phyloP scores from a whole-genome alignment of 2,797 vertebrate genomes.

The Podarcis siculus region DNA sequence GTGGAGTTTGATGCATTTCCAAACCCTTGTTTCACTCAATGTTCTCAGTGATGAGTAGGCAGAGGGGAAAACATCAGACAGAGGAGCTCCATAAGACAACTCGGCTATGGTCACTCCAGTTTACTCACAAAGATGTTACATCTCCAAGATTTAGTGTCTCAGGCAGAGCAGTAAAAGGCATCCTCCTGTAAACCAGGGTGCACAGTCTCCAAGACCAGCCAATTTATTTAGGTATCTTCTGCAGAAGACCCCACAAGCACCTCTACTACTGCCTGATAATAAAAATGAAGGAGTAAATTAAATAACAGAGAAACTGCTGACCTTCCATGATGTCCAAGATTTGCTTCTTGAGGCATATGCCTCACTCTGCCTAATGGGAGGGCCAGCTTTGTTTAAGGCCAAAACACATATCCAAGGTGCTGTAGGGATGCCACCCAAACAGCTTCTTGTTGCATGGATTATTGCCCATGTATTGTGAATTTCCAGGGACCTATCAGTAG shows the following conservation, averaged over 20 bases:
- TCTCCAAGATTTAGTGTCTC: not conserved
- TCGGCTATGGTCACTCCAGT: too few relatives aligned
- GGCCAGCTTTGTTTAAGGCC: not conserved
- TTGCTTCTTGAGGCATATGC: too few relatives aligned
- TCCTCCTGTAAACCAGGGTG: too few relatives aligned
- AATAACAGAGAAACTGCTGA: too few relatives aligned
- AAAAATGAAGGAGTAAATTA: too few relatives aligned
- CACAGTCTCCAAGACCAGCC: too few relatives aligned
- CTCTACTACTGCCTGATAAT: not conserved
- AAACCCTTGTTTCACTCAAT: not conserved
- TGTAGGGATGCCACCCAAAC: not conserved
- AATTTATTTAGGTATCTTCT: too few relatives aligned
- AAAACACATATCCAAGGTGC: not conserved
- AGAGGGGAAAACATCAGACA: not conserved
- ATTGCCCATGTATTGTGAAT: not conserved
- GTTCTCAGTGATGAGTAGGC: not conserved
- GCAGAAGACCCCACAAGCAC: too few relatives aligned
- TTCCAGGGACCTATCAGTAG: not conserved
- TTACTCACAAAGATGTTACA: not conserved
- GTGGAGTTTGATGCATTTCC: accelerated
- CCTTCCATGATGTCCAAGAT: too few relatives aligned
- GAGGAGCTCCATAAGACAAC: not conserved
- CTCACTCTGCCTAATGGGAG: too few relatives aligned
- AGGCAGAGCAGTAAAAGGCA: too few relatives aligned
- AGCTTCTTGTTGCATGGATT: not conserved